Percentiles rank a stretch among this genome's conserved stretches.
phyloP scores from a whole-genome alignment of 2,888 invertebrate genomes.

The Empis livida region DNA sequence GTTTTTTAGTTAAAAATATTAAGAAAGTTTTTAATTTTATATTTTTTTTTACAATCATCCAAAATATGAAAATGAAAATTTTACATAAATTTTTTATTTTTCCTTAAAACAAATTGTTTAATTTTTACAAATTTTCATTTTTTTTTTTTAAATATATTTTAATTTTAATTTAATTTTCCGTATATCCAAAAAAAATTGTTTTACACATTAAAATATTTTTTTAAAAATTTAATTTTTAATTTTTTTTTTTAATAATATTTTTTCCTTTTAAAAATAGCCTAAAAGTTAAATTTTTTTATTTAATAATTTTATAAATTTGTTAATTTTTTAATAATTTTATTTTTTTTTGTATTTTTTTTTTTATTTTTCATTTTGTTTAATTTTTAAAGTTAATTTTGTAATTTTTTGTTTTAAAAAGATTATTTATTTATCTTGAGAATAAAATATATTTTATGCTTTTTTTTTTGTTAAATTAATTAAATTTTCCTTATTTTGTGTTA shows the following conservation, averaged over 20 bases:
- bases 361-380: background rate
- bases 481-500: background rate
- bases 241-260: too few species aligned
- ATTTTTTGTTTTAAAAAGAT: constrained; percentile 1
- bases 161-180: background rate
- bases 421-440: too few species aligned
- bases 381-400: constrained; percentile 1
- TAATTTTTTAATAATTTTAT: too few species aligned
- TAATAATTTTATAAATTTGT: too few species aligned
- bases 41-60: background rate
- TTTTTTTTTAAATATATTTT: background rate
- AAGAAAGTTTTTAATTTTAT: background rate
- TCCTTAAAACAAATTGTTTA: background rate
- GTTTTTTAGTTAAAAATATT: background rate
- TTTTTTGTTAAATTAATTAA: constrained; percentile 11
- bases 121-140: background rate
- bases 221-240: too few species aligned
- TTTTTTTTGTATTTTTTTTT: background rate
- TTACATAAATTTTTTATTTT: background rate
- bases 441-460: too few species aligned
- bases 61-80: background rate
- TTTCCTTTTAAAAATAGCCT: too few species aligned
- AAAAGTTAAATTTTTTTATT: too few species aligned
- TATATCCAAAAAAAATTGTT: background rate
- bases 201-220: background rate